Percentiles rank a stretch among this genome's conserved stretches.
Conservation (phyloP, 2,888 invertebrate species). For the Spodoptera exigua region DNA sequence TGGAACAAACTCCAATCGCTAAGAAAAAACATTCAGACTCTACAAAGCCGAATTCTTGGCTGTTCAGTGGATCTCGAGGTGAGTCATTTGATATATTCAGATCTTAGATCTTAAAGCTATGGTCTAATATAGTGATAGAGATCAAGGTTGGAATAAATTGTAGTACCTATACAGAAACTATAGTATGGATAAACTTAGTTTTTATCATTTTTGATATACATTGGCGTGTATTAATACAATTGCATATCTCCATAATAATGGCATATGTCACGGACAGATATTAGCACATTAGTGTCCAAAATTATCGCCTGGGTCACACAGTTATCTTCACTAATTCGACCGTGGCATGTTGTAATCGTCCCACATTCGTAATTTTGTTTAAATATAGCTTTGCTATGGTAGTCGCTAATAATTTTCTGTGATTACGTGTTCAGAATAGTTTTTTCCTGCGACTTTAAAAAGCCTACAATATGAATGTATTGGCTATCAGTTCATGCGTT, state of each 20-base stretch:
- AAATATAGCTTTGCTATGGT: not conserved
- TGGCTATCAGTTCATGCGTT: constrained; percentile 25
- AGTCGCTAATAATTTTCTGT: not conserved
- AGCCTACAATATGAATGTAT: constrained; percentile 5
- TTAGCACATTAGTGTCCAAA: constrained; percentile 8
- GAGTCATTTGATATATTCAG: constrained; percentile 54
- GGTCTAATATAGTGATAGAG: constrained; percentile 20
- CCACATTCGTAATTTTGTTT: not conserved
- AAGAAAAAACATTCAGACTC: constrained; percentile 81
- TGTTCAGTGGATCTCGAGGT: constrained; percentile 82
- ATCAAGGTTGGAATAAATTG: constrained; percentile 24
- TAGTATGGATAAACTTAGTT: constrained; percentile 1
- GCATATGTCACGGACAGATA: constrained; percentile 17
- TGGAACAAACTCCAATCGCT: constrained; percentile 76
- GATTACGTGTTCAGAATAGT: not conserved
- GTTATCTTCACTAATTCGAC: constrained; percentile 12
- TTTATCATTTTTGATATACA: constrained; percentile 3
- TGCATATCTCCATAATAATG: constrained; percentile 15
- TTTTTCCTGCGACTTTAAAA: not conserved
- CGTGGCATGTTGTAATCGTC: constrained; percentile 1
- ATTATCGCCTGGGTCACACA: constrained; percentile 12
- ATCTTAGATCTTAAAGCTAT: constrained; percentile 12
- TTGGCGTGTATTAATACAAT: constrained; percentile 19
- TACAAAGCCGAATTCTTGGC: constrained; percentile 81
- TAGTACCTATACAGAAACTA: constrained; percentile 1